Conservation (phyloP, 2,888 invertebrate species). For the Sesia bembeciformis region DNA sequence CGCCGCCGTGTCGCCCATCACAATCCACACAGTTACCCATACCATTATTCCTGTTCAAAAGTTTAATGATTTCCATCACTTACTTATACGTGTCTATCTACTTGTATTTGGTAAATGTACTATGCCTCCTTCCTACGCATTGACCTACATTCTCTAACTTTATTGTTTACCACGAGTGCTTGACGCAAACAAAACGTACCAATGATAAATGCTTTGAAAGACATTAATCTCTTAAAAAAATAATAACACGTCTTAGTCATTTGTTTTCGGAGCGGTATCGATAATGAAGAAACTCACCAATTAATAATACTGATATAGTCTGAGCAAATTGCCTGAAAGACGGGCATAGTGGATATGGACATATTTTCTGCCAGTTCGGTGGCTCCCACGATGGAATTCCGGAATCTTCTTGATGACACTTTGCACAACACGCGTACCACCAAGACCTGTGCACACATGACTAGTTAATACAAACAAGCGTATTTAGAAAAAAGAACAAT, state of each 20-base stretch:
- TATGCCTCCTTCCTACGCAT: too few relatives aligned
- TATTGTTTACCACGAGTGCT: too few relatives aligned
- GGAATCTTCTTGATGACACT: conserved; percentile 84
- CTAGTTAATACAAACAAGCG: background rate
- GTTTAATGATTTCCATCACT: background rate
- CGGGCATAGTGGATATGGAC: conserved; percentile 90
- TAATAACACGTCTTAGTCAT: too few relatives aligned
- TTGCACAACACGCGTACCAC: conserved; percentile 87
- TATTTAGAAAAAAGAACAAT: background rate
- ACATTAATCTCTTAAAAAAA: too few relatives aligned
- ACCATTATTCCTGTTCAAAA: conserved; percentile 72
- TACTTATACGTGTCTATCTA: too few relatives aligned
- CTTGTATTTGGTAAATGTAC: too few relatives aligned
- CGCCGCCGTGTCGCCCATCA: conserved; percentile 85
- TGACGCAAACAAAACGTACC: too few relatives aligned
- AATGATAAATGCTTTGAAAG: too few relatives aligned
- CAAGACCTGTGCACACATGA: conserved; percentile 76
- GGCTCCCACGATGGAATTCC: conserved; percentile 87
- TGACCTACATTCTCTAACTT: too few relatives aligned
- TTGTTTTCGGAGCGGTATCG: too few relatives aligned
- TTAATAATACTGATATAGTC: conserved; percentile 79
- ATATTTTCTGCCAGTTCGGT: conserved; percentile 84
- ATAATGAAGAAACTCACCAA: conserved; percentile 63
- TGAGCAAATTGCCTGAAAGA: conserved; percentile 89
- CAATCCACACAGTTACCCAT: conserved; percentile 85